phyloP scores from a whole-genome alignment of 2,113 vertebrate species.

The Mus spicilegus region DNA sequence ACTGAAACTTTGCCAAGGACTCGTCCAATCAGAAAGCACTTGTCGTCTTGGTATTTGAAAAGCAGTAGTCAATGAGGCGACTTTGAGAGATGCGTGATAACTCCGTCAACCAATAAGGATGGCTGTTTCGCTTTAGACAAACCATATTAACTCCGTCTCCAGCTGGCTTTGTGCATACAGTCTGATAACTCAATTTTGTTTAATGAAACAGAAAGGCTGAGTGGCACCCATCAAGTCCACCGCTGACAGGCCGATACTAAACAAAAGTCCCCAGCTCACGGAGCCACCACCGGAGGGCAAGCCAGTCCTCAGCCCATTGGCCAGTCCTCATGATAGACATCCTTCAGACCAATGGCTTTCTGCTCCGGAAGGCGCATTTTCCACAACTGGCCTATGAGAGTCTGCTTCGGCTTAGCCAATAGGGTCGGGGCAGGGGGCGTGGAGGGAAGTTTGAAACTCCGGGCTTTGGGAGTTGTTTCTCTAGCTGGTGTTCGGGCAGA shows the following conservation, averaged over 20 bases:
- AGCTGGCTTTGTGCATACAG: background rate
- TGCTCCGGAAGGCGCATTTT: background rate
- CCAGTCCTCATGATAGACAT: background rate
- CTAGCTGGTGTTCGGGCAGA: background rate
- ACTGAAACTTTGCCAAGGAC: slow-evolving; percentile 34
- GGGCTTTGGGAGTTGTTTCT: fast-evolving
- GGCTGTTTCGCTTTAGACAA: background rate
- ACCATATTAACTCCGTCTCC: background rate
- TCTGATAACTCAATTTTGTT: background rate
- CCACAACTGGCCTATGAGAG: background rate
- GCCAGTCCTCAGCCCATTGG: background rate
- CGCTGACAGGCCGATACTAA: background rate
- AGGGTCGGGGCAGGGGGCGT: background rate
- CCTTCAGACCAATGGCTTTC: slow-evolving; percentile 26
- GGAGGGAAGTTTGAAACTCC: slow-evolving; percentile 87
- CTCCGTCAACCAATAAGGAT: slow-evolving; percentile 23
- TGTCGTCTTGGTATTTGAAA: slow-evolving; percentile 50
- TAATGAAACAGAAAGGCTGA: background rate
- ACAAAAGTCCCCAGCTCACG: background rate
- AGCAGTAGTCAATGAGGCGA: slow-evolving; percentile 24
- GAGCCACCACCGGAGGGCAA: background rate
- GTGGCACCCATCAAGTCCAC: background rate
- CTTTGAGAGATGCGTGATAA: slow-evolving; percentile 28
- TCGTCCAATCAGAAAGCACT: slow-evolving; percentile 43
- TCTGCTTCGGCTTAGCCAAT: slow-evolving; percentile 62